These are phyloP conservation scores for Oncorhynchus tshawytscha DNA, from an alignment of 2,113 vertebrate species.

Conservation along the genomic window DNA sequence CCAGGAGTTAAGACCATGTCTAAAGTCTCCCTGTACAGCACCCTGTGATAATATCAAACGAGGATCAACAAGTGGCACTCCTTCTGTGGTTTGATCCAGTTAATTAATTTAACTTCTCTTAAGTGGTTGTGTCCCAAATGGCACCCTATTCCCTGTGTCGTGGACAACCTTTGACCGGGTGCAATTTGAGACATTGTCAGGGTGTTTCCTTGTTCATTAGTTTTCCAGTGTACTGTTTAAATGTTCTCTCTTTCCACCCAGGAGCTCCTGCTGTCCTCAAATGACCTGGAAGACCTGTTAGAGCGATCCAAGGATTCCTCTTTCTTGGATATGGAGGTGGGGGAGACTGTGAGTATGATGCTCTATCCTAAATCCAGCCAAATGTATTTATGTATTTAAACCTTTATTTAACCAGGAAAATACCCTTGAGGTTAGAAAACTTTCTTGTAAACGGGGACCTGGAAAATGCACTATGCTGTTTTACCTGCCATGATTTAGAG, in stretches of 20 bases:
- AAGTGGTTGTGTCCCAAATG: too few species aligned
- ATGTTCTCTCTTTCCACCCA: slow-evolving; percentile 35
- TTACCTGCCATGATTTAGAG: too few species aligned
- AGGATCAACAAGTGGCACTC: slow-evolving; percentile 15
- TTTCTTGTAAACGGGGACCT: too few species aligned
- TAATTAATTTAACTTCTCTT: slow-evolving; percentile 25
- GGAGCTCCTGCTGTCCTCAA: slow-evolving; percentile 68
- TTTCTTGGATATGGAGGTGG: slow-evolving; percentile 1
- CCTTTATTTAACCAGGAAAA: too few species aligned
- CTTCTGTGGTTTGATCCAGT: slow-evolving; percentile 39
- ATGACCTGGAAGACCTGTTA: slow-evolving; percentile 69
- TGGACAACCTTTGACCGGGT: background rate
- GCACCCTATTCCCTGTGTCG: background rate
- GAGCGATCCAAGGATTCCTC: slow-evolving; percentile 38
- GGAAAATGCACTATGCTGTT: too few species aligned
- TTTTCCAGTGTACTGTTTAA: slow-evolving; percentile 6
- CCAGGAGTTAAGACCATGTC: slow-evolving; percentile 5
- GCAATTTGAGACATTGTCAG: too few species aligned
- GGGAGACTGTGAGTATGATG: slow-evolving; percentile 54
- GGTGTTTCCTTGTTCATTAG: slow-evolving; percentile 30
- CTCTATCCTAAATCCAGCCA: too few species aligned
- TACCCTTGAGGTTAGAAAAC: too few species aligned
- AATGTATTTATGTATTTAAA: too few species aligned
- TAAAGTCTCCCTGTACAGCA: too few species aligned
- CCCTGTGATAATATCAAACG: slow-evolving; percentile 23